Conservation (phyloP, 2,888 invertebrate species). For the Oligia latruncula region DNA sequence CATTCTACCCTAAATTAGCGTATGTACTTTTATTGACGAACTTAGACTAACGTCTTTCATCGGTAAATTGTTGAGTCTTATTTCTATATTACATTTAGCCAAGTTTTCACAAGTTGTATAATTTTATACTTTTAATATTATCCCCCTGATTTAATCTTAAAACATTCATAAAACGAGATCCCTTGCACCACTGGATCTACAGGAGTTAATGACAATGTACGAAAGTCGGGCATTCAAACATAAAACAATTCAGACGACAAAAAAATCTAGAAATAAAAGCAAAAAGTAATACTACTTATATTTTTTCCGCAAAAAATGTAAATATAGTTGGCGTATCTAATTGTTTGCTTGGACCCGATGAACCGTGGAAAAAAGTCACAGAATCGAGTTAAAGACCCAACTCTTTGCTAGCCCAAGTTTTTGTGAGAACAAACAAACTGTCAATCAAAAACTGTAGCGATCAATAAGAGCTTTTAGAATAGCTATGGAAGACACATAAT, state of each 20-base stretch:
- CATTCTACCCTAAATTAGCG: neutral
- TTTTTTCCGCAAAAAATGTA: slow-evolving; percentile 53
- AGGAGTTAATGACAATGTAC: neutral
- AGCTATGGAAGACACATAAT: slow-evolving; percentile 7
- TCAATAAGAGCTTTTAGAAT: slow-evolving; percentile 10
- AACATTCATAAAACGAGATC: neutral
- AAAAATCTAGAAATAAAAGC: slow-evolving; percentile 21
- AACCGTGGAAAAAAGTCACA: slow-evolving; percentile 57
- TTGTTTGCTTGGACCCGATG: slow-evolving; percentile 54
- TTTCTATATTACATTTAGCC: neutral
- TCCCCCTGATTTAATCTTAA: neutral
- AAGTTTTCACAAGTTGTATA: neutral
- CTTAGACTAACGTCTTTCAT: neutral
- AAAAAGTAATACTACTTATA: slow-evolving; percentile 34
- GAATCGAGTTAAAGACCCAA: slow-evolving; percentile 55
- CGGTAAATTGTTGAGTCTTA: neutral
- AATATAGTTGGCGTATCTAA: slow-evolving; percentile 58
- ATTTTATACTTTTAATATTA: too few relatives aligned
- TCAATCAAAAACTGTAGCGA: slow-evolving; percentile 32
- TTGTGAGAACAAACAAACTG: slow-evolving; percentile 48
- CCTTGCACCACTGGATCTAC: neutral
- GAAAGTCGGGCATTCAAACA: neutral
- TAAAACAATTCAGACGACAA: neutral
- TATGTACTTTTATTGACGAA: too few relatives aligned
- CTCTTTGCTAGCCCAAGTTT: slow-evolving; percentile 47